Evolutionary conservation across 1,140 invertebrate genomes (phyloP).

Genomic region (Drosophila triauraria): DNA sequence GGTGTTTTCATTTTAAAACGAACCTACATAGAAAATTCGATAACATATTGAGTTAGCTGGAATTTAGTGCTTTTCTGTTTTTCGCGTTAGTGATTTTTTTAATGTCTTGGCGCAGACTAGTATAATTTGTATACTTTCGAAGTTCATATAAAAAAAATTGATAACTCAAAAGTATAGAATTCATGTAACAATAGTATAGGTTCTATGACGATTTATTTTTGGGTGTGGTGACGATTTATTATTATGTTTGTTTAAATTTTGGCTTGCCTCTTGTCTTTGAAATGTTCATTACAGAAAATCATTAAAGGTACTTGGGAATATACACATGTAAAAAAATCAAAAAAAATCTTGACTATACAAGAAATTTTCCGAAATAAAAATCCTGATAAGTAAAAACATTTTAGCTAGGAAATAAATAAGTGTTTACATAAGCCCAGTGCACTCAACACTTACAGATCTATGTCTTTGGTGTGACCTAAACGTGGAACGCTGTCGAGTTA

Average conservation of each 20-base stretch:
- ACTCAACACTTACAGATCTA: conserved; percentile 89
- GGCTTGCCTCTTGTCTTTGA: neutral
- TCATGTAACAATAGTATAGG: too few relatives aligned
- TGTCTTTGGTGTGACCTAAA: conserved; percentile 90
- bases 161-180: too few relatives aligned
- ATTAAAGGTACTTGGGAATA: conserved; percentile 9
- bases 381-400: conserved; percentile 40
- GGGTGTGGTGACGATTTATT: neutral
- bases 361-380: conserved; percentile 18
- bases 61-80: too few relatives aligned
- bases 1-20: too few relatives aligned
- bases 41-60: too few relatives aligned
- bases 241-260: neutral
- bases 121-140: too few relatives aligned
- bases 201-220: too few relatives aligned
- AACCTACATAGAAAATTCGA: too few relatives aligned
- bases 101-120: too few relatives aligned
- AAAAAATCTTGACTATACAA: conserved; percentile 1
- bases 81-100: too few relatives aligned
- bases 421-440: conserved; percentile 76
- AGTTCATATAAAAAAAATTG: too few relatives aligned
- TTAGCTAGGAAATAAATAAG: conserved; percentile 60
- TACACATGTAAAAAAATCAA: conserved; percentile 15
- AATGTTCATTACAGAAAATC: neutral
- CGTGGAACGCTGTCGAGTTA: conserved; percentile 89